Conservation (phyloP, 2,888 invertebrate species). For the Lepidochitona cinerea region DNA sequence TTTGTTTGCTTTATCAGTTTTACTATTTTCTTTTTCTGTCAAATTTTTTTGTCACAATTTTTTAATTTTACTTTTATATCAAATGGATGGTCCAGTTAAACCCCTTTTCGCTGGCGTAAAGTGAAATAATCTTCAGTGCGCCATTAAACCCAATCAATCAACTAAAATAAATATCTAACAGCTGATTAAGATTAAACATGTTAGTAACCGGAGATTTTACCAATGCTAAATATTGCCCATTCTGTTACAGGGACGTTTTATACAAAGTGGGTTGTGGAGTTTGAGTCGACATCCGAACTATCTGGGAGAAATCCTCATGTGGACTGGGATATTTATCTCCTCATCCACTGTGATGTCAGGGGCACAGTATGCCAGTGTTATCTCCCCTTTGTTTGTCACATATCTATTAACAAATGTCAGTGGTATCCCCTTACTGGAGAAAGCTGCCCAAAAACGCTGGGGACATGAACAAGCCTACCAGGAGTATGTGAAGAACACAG, state of each 20-base stretch:
- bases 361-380: constrained; percentile 49
- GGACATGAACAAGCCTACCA: constrained; percentile 63
- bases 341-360: constrained; percentile 52
- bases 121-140: too few species aligned
- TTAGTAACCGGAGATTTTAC: too few species aligned
- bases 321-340: constrained; percentile 61
- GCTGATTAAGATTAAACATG: too few species aligned
- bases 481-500: constrained; percentile 65
- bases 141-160: too few species aligned
- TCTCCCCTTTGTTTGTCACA: constrained; percentile 66
- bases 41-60: too few species aligned
- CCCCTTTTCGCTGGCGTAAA: too few species aligned
- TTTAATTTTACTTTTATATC: too few species aligned
- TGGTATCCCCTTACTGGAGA: constrained; percentile 69
- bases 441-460: constrained; percentile 62
- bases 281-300: constrained; percentile 67
- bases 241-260: constrained; percentile 59
- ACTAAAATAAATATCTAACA: too few species aligned
- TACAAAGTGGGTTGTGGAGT: constrained; percentile 63
- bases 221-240: too few species aligned
- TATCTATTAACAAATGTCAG: constrained; percentile 67
- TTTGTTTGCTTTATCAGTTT: too few species aligned
- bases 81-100: too few species aligned
- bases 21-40: too few species aligned
- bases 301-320: constrained; percentile 68